Evolutionary conservation across 2,888 invertebrate species (phyloP).

Genomic region (Papilio gigon): DNA sequence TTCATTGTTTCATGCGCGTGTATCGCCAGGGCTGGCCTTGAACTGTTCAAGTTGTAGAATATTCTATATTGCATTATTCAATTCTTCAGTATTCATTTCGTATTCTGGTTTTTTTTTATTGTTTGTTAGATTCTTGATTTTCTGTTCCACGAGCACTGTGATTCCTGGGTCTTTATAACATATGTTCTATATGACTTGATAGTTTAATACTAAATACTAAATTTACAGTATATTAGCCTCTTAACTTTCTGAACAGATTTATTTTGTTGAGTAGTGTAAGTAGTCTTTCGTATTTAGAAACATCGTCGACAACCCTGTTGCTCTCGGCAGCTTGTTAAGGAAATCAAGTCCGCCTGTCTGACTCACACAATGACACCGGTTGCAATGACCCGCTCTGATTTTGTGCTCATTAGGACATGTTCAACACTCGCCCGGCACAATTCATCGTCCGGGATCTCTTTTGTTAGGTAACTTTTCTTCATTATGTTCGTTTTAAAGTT

Average conservation of each 20-base stretch:
- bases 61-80: not conserved
- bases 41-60: not conserved
- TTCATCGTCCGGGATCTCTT: not conserved
- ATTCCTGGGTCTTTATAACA: no score
- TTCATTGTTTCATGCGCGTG: slow-evolving; percentile 15
- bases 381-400: slow-evolving; percentile 27
- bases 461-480: not conserved
- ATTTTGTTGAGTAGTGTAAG: no score
- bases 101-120: not conserved
- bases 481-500: not conserved
- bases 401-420: slow-evolving; percentile 17
- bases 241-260: no score
- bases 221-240: no score
- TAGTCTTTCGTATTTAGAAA: not conserved
- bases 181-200: no score
- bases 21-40: not conserved
- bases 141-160: no score
- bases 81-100: not conserved
- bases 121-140: no score
- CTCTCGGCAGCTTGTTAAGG: slow-evolving; percentile 5
- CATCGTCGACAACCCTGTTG: slow-evolving; percentile 13
- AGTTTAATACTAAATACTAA: no score
- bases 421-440: not conserved
- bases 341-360: slow-evolving; percentile 29
- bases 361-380: slow-evolving; percentile 26